Conservation (phyloP, 2,888 invertebrate genomes). For the Patella pellucida region DNA sequence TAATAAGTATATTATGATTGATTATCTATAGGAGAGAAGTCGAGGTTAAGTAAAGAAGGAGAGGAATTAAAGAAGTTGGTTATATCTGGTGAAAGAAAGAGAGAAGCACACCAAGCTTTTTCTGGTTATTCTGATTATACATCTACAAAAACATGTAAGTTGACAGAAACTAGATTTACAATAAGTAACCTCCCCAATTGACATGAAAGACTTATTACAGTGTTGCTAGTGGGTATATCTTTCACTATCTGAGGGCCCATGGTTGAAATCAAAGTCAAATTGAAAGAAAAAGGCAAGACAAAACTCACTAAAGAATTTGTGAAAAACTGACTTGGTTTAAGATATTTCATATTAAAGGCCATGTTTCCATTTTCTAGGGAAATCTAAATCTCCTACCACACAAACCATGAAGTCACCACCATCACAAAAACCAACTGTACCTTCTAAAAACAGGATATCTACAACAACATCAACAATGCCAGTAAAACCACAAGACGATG, state of each 20-base stretch:
- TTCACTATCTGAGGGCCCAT: too few relatives aligned
- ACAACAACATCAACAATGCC: background rate
- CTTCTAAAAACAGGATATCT: background rate
- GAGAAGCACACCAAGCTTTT: conserved; percentile 48
- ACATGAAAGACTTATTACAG: too few relatives aligned
- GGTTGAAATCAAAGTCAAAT: too few relatives aligned
- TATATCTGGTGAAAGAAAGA: conserved; percentile 33
- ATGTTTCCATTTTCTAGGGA: conserved; percentile 17
- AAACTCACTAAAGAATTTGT: too few relatives aligned
- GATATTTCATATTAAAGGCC: background rate
- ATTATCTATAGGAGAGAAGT: conserved; percentile 29
- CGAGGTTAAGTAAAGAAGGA: conserved; percentile 49
- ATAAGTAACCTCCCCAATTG: too few relatives aligned
- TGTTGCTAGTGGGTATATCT: too few relatives aligned
- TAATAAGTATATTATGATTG: too few relatives aligned
- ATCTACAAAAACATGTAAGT: conserved; percentile 7
- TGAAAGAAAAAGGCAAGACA: too few relatives aligned
- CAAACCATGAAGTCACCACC: background rate
- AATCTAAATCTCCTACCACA: conserved; percentile 4
- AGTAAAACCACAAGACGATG: conserved; percentile 13
- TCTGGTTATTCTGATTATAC: conserved; percentile 24
- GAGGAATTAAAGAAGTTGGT: conserved; percentile 51
- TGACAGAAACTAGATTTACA: background rate
- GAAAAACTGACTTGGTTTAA: too few relatives aligned
- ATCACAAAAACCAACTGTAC: background rate